These are phyloP conservation scores for Mythimna lalbum DNA, from an alignment of 2,888 invertebrate species.

Conservation along the genomic window DNA sequence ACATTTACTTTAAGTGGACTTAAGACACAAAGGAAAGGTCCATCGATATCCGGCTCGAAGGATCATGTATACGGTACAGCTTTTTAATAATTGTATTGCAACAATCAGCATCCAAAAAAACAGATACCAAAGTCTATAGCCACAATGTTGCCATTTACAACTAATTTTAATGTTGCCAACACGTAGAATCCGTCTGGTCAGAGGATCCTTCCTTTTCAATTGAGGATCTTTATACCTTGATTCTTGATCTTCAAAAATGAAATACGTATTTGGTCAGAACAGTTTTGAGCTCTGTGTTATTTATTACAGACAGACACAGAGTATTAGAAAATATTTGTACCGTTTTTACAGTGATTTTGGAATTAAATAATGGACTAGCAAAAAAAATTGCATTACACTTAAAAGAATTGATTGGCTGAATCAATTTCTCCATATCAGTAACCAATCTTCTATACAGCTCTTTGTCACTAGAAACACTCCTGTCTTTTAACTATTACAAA, in stretches of 20 bases:
- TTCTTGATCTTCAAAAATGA: background rate
- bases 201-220: background rate
- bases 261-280: background rate
- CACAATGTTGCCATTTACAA: no score
- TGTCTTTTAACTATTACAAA: conserved; percentile 34
- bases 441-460: background rate
- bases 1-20: no score
- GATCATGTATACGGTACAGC: no score
- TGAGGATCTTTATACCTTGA: background rate
- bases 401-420: conserved; percentile 14
- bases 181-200: background rate
- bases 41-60: no score
- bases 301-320: background rate
- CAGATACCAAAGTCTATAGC: no score
- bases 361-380: no score
- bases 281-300: background rate
- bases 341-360: no score
- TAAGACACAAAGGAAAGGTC: no score
- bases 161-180: no score
- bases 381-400: no score
- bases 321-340: background rate
- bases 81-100: no score
- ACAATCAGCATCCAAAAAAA: no score
- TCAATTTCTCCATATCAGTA: conserved; percentile 5
- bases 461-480: background rate